Percentiles rank a stretch among this genome's conserved stretches.
Conservation (phyloP, 2,888 invertebrate species). For the Dynastes tityus region DNA sequence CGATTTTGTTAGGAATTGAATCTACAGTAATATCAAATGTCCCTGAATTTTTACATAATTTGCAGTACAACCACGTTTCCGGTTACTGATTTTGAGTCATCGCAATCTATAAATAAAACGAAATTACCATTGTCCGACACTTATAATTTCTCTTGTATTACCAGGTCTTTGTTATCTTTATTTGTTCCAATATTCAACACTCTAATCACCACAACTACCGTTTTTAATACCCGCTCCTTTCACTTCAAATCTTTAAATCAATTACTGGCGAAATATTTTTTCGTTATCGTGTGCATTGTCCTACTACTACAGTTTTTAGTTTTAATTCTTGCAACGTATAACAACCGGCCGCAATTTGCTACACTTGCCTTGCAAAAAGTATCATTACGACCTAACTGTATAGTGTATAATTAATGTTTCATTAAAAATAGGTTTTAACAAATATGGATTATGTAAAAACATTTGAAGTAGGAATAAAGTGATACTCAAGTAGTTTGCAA, state of each 20-base stretch:
- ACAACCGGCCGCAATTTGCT: background rate
- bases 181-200: constrained; percentile 2
- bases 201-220: constrained; percentile 1
- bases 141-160: constrained; percentile 42
- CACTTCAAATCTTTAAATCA: constrained; percentile 11
- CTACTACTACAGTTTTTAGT: constrained; percentile 4
- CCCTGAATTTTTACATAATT: constrained; percentile 53
- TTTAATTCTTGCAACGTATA: background rate
- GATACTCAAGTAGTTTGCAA: background rate
- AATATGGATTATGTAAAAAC: too few species aligned
- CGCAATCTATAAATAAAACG: constrained; percentile 41
- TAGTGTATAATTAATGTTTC: background rate
- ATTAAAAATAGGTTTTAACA: too few species aligned
- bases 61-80: constrained; percentile 52
- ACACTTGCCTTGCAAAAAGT: background rate
- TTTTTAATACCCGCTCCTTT: constrained; percentile 2
- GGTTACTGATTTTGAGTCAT: constrained; percentile 54
- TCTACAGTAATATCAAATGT: constrained; percentile 54
- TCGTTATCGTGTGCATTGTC: background rate
- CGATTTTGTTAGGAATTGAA: constrained; percentile 45
- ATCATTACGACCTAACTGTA: background rate
- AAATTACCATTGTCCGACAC: constrained; percentile 45
- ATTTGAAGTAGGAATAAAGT: too few species aligned
- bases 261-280: constrained; percentile 13
- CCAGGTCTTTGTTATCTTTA: constrained; percentile 9